Evolutionary conservation across 2,797 vertebrate species (phyloP).

Genomic region (Heliangelus exortis): DNA sequence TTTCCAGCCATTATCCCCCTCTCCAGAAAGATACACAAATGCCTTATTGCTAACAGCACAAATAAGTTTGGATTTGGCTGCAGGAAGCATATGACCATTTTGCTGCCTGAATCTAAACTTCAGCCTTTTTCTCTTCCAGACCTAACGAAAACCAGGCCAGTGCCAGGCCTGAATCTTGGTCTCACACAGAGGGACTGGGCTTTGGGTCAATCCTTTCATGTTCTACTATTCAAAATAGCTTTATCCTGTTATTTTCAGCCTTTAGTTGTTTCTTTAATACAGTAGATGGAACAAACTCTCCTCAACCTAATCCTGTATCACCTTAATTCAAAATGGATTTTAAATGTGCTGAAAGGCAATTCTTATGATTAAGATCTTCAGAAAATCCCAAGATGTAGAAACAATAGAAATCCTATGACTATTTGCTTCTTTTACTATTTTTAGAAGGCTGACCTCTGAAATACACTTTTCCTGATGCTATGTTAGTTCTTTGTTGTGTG

Average conservation of each 20-base stretch:
- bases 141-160: neutral
- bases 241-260: neutral
- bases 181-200: neutral
- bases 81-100: neutral
- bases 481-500: neutral
- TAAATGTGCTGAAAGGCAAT: neutral
- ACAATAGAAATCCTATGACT: neutral
- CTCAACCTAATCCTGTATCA: neutral
- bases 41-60: neutral
- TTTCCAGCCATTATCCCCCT: neutral
- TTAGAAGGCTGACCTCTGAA: neutral
- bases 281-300: neutral
- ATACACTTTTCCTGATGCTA: neutral
- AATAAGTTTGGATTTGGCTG: neutral
- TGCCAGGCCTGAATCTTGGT: neutral
- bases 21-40: rapidly evolving
- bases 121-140: neutral
- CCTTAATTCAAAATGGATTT: neutral
- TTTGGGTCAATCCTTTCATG: neutral
- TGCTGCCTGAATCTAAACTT: neutral
- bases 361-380: neutral
- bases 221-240: neutral
- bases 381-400: neutral
- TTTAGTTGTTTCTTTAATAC: neutral
- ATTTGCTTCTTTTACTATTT: neutral